phyloP scores from a whole-genome alignment of 2,113 vertebrate species.

The Menidia beryllina region DNA sequence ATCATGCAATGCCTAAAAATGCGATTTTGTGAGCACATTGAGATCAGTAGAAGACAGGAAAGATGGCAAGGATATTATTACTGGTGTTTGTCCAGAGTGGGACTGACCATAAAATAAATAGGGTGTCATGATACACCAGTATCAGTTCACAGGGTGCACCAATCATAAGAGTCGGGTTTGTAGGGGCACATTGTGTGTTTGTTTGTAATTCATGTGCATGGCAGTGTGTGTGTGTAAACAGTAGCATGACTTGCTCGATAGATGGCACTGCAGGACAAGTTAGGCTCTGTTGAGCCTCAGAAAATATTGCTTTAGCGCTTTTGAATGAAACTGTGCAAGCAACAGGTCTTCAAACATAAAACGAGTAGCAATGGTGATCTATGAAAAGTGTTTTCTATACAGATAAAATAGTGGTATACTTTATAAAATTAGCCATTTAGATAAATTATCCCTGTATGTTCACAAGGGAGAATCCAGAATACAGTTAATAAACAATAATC shows the following conservation, averaged over 20 bases:
- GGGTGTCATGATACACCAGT: slow-evolving; percentile 26
- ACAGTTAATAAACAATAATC: slow-evolving; percentile 60
- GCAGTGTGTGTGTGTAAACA: slow-evolving; percentile 64
- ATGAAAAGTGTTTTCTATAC: slow-evolving; percentile 60
- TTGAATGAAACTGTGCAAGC: slow-evolving; percentile 68
- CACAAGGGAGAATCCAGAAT: slow-evolving; percentile 54
- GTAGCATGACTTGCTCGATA: slow-evolving; percentile 63
- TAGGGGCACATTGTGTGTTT: slow-evolving; percentile 20
- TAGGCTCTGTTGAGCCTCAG: slow-evolving; percentile 56
- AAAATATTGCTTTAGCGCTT: slow-evolving; percentile 78
- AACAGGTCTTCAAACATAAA: slow-evolving; percentile 23
- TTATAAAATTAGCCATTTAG: slow-evolving; percentile 57
- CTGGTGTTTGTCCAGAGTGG: slow-evolving; percentile 17
- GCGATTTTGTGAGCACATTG: slow-evolving; percentile 16
- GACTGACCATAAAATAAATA: slow-evolving; percentile 7
- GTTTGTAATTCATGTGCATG: slow-evolving; percentile 42
- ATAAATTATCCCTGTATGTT: slow-evolving; percentile 67
- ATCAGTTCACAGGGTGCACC: slow-evolving; percentile 6
- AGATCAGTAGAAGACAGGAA: slow-evolving; percentile 33
- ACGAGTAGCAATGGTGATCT: slow-evolving; percentile 43
- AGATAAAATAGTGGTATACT: slow-evolving; percentile 52
- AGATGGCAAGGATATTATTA: slow-evolving; percentile 46
- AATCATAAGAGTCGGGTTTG: slow-evolving; percentile 16
- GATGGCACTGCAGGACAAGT: slow-evolving; percentile 74
- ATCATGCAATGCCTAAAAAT: slow-evolving; percentile 34